Percentiles rank a stretch among this genome's conserved stretches.
phyloP scores from a whole-genome alignment of 2,797 vertebrate species.

The Falco novaeseelandiae region DNA sequence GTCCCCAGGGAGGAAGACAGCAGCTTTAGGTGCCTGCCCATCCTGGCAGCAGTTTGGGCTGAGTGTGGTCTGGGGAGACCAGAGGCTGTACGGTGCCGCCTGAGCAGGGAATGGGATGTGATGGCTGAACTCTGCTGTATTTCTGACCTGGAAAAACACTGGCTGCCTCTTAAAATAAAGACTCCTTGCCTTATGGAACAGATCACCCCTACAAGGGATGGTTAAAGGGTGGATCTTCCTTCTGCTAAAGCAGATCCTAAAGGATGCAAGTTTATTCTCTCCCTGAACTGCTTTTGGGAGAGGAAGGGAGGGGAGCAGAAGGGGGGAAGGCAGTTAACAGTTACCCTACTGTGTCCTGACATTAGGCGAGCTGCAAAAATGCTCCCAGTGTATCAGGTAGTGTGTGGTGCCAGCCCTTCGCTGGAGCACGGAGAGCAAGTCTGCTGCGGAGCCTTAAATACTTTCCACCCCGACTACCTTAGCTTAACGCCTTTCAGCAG shows the following conservation, averaged over 20 bases:
- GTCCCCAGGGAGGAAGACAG: not conserved
- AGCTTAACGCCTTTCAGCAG: conserved; percentile 56
- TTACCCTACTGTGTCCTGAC: conserved; percentile 52
- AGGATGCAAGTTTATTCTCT: conserved; percentile 19
- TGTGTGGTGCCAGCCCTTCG: conserved; percentile 37
- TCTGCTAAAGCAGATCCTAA: conserved; percentile 6
- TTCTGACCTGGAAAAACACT: conserved; percentile 39
- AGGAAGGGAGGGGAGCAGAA: conserved; percentile 19
- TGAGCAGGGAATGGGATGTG: not conserved
- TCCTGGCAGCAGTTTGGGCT: not conserved
- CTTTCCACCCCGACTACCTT: conserved; percentile 52
- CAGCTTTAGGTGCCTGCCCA: not conserved
- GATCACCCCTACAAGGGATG: not conserved
- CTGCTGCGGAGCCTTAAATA: conserved; percentile 58
- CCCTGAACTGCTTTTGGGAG: not conserved
- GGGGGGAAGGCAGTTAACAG: conserved; percentile 27
- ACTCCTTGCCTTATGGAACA: not conserved
- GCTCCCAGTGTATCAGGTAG: conserved; percentile 60
- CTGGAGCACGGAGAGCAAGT: conserved; percentile 44
- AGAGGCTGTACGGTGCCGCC: not conserved
- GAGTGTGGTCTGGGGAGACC: not conserved
- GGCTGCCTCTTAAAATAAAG: not conserved
- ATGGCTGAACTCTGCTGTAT: not conserved
- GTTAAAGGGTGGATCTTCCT: conserved; percentile 9
- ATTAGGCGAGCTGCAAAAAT: conserved; percentile 58